Evolutionary conservation across 2,797 vertebrate species (phyloP).

Genomic region (Clamator glandarius): DNA sequence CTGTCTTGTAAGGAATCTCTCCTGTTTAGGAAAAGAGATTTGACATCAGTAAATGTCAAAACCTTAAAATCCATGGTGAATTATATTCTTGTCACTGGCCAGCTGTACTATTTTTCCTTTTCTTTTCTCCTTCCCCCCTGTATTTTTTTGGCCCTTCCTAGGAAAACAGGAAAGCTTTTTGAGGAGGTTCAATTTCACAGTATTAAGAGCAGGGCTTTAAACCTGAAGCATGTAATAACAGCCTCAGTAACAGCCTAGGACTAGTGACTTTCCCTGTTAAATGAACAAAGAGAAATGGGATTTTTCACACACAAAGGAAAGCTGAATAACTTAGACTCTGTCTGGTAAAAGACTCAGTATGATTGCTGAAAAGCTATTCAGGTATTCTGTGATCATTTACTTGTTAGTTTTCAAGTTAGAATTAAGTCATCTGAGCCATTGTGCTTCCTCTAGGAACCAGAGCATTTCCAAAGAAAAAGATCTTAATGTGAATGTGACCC

Average conservation of each 20-base stretch:
- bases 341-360: not conserved
- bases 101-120: not conserved
- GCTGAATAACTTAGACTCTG: not conserved
- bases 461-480: constrained; percentile 17
- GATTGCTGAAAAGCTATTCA: constrained; percentile 31
- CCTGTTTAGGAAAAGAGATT: not conserved
- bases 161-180: not conserved
- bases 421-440: not conserved
- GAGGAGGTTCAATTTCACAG: not conserved
- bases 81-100: not conserved
- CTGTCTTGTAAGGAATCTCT: not conserved
- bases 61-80: not conserved
- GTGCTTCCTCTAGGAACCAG: not conserved
- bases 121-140: not conserved
- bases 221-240: not conserved
- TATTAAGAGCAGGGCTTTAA: not conserved
- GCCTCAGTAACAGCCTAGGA: not conserved
- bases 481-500: not conserved
- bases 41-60: not conserved
- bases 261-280: not conserved
- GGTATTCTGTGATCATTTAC: not conserved
- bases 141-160: not conserved
- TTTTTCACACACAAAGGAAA: constrained; percentile 45
- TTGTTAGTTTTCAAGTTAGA: constrained; percentile 8
- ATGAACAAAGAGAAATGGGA: constrained; percentile 5